Base-by-base conservation (phyloP, 1,140 invertebrate genomes). In the Zaprionus taronus region DNA sequence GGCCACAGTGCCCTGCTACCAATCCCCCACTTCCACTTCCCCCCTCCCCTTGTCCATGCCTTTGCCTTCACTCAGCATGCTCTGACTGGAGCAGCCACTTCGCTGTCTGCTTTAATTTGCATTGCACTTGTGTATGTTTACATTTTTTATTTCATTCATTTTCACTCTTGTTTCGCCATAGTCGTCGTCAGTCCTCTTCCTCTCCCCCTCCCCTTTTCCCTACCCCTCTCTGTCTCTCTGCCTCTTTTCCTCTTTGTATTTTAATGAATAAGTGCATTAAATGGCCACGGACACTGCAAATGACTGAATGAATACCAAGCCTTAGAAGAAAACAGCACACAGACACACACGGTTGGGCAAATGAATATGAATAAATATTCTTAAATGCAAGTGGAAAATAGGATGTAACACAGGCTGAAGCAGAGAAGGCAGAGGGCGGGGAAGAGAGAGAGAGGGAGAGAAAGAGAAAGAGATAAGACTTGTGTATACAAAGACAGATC, bases 251-350 rank as follows among this genome's bases (percentile, higher is more conserved):
- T 58, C 60, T 49, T 66, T 68, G 15, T 83, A 76, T 83, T 89
- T 89, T 90, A 89, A 89, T 89, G 84, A 89, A 89, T 85, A 89
- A 89, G 85, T 90, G 84, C 85, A 84, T 89, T 87, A 84, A 87
- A 89, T 84, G 81, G 71, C 74, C 75, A 71, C 66, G 82, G 78
- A 78, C 68, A 80, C 69, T 77, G 83, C 78, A 60, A 89, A 78
- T 81, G 78, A 84, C 84, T 87, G 84, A 87, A 89, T 75, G 71
- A 86, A 80, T 70, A 71, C 74, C 68, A 67, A 73, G 83, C 73
- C 77, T 65, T 72, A 77, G 84, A 80, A 67, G 71, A 72, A 79
- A 67, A 67, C 51, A 49, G 36, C 38, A 51, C 55, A 51, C 22
- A 66, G 17, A 61, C 38, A 20, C 60, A 28, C 11, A 22, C 26